Evolutionary conservation across 1,140 invertebrate genomes (phyloP).

Genomic region (Condylostylus longicornis): DNA sequence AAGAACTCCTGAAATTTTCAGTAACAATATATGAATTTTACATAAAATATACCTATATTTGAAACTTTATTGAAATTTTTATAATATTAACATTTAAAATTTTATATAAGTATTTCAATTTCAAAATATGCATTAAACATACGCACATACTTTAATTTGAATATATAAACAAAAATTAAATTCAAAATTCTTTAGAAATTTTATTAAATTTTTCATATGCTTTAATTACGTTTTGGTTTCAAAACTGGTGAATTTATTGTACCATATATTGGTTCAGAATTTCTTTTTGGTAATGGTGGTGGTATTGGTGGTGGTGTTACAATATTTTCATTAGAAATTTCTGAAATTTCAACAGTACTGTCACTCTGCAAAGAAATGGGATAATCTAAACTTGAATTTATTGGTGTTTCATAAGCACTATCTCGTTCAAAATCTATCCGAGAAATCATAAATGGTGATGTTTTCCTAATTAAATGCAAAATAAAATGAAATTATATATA

Average conservation of each 20-base stretch:
- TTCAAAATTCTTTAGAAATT: too few species aligned
- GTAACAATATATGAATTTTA: too few species aligned
- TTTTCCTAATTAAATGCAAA: background rate
- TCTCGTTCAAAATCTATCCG: background rate
- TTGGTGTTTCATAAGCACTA: background rate
- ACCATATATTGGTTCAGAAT: background rate
- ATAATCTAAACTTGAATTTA: background rate
- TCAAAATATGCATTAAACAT: too few species aligned
- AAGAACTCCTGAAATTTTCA: too few species aligned
- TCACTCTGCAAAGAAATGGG: too few species aligned
- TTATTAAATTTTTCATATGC: background rate
- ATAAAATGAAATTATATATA: background rate
- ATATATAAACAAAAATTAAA: background rate
- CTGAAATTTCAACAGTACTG: too few species aligned
- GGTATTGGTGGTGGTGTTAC: background rate
- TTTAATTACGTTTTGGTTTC: background rate
- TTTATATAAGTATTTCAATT: too few species aligned
- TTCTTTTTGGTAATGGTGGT: background rate
- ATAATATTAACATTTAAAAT: too few species aligned
- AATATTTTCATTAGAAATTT: background rate
- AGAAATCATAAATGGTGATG: background rate
- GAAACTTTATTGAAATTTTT: too few species aligned
- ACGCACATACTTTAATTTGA: background rate
- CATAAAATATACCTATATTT: too few species aligned
- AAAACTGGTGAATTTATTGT: background rate